phyloP scores from a whole-genome alignment of 2,888 invertebrate species.

The Mayetiola destructor region DNA sequence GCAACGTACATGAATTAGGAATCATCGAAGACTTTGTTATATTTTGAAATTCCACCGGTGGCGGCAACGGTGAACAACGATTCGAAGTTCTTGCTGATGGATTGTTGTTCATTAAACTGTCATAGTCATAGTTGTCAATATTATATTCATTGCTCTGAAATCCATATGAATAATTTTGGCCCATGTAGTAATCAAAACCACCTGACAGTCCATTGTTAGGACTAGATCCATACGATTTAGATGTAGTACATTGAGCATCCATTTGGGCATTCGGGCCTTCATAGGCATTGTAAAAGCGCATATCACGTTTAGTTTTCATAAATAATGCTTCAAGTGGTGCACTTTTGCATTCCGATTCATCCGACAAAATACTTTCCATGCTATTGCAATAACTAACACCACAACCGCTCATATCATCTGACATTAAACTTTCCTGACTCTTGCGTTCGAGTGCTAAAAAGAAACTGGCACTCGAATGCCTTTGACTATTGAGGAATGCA shows the following conservation, averaged over 20 bases:
- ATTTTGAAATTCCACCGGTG: slow-evolving; percentile 2
- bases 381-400: slow-evolving; percentile 58
- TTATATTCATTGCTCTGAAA: background rate
- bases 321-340: slow-evolving; percentile 61
- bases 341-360: slow-evolving; percentile 65
- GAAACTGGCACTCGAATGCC: slow-evolving; percentile 65
- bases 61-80: slow-evolving; percentile 35
- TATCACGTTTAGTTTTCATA: slow-evolving; percentile 38
- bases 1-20: slow-evolving; percentile 16
- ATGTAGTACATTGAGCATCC: slow-evolving; percentile 23
- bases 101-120: slow-evolving; percentile 16
- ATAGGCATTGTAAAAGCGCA: slow-evolving; percentile 20
- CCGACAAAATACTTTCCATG: slow-evolving; percentile 65
- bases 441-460: slow-evolving; percentile 43
- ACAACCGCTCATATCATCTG: slow-evolving; percentile 47
- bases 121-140: slow-evolving; percentile 17
- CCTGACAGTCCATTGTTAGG: slow-evolving; percentile 39
- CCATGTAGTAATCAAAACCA: slow-evolving; percentile 41
- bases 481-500: slow-evolving; percentile 41
- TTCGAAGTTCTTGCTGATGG: slow-evolving; percentile 25
- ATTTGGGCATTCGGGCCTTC: slow-evolving; percentile 23
- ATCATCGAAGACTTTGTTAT: background rate
- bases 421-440: slow-evolving; percentile 65
- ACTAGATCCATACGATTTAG: slow-evolving; percentile 50
- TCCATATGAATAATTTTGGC: slow-evolving; percentile 6